A percentile compares a stretch with the other conserved stretches of the same genome.
phyloP scores from a whole-genome alignment of 2,888 invertebrate species.

The Phengaris alcon region DNA sequence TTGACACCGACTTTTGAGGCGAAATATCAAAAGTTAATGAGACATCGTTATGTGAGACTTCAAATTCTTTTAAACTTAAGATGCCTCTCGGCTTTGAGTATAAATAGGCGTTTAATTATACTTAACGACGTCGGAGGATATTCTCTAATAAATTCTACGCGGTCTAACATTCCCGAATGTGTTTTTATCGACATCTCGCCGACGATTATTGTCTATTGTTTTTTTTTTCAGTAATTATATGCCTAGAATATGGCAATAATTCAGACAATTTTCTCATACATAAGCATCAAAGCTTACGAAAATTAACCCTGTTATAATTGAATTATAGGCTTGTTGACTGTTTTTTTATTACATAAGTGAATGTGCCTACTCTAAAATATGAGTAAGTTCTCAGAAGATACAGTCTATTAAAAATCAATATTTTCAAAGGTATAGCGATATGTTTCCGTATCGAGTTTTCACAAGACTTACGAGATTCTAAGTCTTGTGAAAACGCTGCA shows the following conservation, averaged over 20 bases:
- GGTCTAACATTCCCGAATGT: constrained; percentile 22
- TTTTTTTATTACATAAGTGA: too few relatives aligned
- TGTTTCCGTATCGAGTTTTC: too few relatives aligned
- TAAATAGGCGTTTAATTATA: constrained; percentile 26
- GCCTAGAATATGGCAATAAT: background rate
- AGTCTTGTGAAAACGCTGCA: too few relatives aligned
- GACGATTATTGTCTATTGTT: background rate
- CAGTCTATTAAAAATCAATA: too few relatives aligned
- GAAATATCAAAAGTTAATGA: constrained; percentile 26
- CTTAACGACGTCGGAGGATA: constrained; percentile 1
- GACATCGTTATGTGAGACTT: constrained; percentile 15
- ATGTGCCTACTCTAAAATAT: too few relatives aligned
- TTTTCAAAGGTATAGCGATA: too few relatives aligned
- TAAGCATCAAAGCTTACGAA: too few relatives aligned
- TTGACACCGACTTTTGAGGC: constrained; percentile 19
- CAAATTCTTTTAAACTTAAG: constrained; percentile 15
- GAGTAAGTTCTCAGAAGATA: too few relatives aligned
- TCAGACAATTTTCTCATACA: background rate
- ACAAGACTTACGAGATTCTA: too few relatives aligned
- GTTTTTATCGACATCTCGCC: constrained; percentile 3
- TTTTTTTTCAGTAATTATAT: background rate
- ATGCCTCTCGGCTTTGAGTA: constrained; percentile 16
- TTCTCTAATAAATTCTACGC: constrained; percentile 25
- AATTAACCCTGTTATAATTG: too few relatives aligned
- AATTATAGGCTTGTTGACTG: too few relatives aligned